Evolutionary conservation across 1,140 invertebrate species (phyloP), one percentile per base, ranked within the genome.

Genomic region (Dendrolimus punctatus): DNA sequence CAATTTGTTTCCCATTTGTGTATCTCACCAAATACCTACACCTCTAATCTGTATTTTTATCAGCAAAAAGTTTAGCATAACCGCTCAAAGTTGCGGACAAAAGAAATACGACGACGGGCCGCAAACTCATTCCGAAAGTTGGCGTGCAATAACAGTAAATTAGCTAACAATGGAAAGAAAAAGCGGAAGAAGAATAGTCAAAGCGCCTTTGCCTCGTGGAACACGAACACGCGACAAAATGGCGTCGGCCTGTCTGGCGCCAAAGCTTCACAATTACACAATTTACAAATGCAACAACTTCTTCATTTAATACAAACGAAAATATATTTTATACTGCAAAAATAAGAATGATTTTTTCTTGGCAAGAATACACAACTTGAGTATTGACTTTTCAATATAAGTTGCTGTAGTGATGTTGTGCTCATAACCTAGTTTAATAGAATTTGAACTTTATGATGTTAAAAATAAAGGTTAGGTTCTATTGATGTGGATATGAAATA

Each of bases 231-330:
- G 63, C 70, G 67, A 57, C 74, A 72, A 73, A 36, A 78, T 78
- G 76, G 69, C 76, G 72, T 55, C 80, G 58, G 73, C 41, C 73
- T 48, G 69, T 62, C 71, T 71, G 80, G 71, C 80, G 80, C 78
- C 80, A 66, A 68, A 67, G 53, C 66, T 71, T 66, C 55, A 60
- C 44, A 42, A 8, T 37, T 36, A 46, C 7, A 55, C 60, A 60
- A 53, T 63, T 42, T 55, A 4, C 10, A 60, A 77, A 73, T 41
- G 66, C 51, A 47, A 49, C 58, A 72, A 60, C 45, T 54, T 8
- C 40, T 39, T 39, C n/a, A 5, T 6, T 5, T 8, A n/a, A 5
- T 23, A 37, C 23, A 46, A 43, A 4, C 3, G 0, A 61, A 49
- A 50, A 45, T 55, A 37, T 8, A 39, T 23, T 49, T 42, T 70